Evolutionary conservation across 2,888 invertebrate genomes (phyloP), one percentile per base, ranked within the genome.

Genomic region (Tolmerus cingulatus): DNA sequence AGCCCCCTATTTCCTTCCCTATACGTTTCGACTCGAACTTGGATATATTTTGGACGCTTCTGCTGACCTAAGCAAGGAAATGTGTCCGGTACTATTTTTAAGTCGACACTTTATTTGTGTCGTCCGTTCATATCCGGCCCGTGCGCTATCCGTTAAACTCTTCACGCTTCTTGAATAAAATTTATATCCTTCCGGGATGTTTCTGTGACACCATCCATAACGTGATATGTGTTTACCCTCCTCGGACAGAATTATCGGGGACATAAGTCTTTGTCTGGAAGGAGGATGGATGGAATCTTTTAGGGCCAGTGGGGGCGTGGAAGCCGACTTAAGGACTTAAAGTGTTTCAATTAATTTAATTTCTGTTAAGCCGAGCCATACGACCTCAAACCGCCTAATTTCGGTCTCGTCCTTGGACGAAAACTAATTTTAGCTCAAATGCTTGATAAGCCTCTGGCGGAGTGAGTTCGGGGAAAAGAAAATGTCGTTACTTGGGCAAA

Each of bases 231-330:
- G 85, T 74, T 85, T 74, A 74, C 46, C 66, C 85, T 40, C 23
- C 12, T 30, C 23, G 74, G 43, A 74, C 74, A 85, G 74, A 74
- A 85, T 85, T 85, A 46, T 85, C 46, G 90, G 89, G 89, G 89
- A 92, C 92, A 91, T 91, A 93, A 84, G 57, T 84, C 82, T 66
- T 84, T 66, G 82, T 66, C 66, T 37, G 23, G 23, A 12, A 23
- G 14, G 27, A 23, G 82, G 37, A 57, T 40, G 66, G 55, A 84
- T 57, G 37, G 66, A 66, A 23, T 23, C 12, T 23, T 66, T 66
- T 1, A 66, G 23, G 27, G 27, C 5, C 9, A 23, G 23, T 66
- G 12, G 12, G 23, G 23, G 57, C 46, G 57, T 40, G 12, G 40
- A 40, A 12, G 9, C n/a, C 8, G n/a, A 8, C 23, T 9, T 1